Conservation (phyloP, 2,888 invertebrate species). For the Polydrusus cervinus region DNA sequence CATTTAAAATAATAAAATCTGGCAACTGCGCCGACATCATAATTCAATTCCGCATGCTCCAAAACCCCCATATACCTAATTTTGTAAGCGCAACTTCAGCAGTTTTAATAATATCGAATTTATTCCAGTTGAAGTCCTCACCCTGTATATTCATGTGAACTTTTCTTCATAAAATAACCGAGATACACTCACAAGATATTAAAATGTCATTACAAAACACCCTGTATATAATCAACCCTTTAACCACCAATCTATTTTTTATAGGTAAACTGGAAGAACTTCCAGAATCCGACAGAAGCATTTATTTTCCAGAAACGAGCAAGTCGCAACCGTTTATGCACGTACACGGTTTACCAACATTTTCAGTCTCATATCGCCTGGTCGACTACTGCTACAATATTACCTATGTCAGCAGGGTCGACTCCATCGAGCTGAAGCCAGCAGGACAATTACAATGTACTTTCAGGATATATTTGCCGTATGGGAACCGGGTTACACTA, state of each 20-base stretch:
- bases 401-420: constrained; percentile 78
- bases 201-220: no score
- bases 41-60: no score
- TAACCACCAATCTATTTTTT: constrained; percentile 38
- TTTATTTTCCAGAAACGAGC: constrained; percentile 73
- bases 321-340: constrained; percentile 71
- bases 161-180: no score
- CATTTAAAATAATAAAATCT: no score
- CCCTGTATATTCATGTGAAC: no score
- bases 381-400: constrained; percentile 85
- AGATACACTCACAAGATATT: no score
- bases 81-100: no score
- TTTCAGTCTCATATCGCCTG: constrained; percentile 78
- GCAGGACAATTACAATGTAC: constrained; percentile 78
- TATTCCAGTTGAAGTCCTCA: no score
- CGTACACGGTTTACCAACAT: constrained; percentile 78
- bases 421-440: constrained; percentile 79
- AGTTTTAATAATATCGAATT: no score
- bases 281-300: constrained; percentile 74
- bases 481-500: constrained; percentile 80
- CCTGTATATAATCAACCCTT: no score
- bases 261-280: constrained; percentile 82
- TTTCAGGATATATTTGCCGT: constrained; percentile 81
- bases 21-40: no score
- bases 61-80: no score